phyloP scores from a whole-genome alignment of 2,888 invertebrate genomes.

The Cyrtodaria siliqua region DNA sequence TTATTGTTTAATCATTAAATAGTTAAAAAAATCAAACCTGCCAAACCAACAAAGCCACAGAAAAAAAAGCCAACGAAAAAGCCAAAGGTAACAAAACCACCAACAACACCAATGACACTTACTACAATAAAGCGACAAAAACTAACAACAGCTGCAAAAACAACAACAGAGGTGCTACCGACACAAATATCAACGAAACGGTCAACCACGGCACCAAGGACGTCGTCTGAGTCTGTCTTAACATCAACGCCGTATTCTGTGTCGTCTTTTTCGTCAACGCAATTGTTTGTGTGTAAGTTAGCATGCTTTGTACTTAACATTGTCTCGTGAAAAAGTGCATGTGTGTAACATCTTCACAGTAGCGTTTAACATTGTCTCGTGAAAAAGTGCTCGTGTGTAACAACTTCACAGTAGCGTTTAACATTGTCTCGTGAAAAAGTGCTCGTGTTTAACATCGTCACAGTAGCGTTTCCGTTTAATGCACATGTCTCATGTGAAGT shows the following conservation, averaged over 20 bases:
- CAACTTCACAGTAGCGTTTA: too few species aligned
- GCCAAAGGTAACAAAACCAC: constrained; percentile 3
- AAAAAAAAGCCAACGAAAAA: not conserved
- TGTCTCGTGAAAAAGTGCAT: too few species aligned
- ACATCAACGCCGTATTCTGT: constrained; percentile 1
- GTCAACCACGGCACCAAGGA: too few species aligned
- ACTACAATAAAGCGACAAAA: not conserved
- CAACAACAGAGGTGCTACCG: constrained; percentile 10
- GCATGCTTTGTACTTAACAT: constrained; percentile 16
- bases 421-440: not conserved
- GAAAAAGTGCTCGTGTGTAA: too few species aligned
- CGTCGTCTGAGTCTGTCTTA: too few species aligned
- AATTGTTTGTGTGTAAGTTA: constrained; percentile 29
- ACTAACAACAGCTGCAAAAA: constrained; percentile 17
- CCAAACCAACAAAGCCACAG: constrained; percentile 7
- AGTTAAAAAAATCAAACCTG: constrained; percentile 38
- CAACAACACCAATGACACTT: constrained; percentile 1
- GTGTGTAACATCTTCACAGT: too few species aligned
- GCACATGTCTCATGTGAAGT: too few species aligned
- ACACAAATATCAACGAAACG: not conserved
- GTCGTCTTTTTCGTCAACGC: constrained; percentile 10
- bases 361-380: not conserved
- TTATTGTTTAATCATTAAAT: constrained; percentile 18
- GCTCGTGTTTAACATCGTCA: too few species aligned
- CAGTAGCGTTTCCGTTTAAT: too few species aligned